phyloP scores from a whole-genome alignment of 2,797 vertebrate genomes.

The Varecia variegata region DNA sequence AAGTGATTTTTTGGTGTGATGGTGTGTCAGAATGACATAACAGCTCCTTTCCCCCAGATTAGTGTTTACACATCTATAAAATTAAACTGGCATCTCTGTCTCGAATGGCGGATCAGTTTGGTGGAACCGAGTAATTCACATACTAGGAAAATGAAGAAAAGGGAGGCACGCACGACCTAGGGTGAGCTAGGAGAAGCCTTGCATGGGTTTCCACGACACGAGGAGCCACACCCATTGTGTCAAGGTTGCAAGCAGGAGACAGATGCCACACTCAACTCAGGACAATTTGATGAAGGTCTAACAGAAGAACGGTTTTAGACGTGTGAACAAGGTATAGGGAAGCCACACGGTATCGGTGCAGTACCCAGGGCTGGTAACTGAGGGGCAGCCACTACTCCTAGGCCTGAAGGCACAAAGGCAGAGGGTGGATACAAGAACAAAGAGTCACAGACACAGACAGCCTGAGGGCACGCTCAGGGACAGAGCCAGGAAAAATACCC shows the following conservation, averaged over 20 bases:
- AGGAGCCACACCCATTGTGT: neutral
- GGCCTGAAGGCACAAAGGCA: neutral
- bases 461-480: neutral
- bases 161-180: fast-evolving
- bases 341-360: neutral
- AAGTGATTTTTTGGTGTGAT: neutral
- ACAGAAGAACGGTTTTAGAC: neutral
- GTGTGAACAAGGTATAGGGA: no score
- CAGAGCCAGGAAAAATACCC: neutral
- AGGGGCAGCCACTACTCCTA: no score
- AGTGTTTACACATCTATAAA: neutral
- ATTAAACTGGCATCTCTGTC: neutral
- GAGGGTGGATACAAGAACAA: neutral
- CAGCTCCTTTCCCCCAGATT: neutral
- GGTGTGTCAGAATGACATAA: no score
- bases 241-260: neutral
- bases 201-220: neutral
- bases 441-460: neutral
- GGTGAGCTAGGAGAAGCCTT: neutral
- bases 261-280: neutral
- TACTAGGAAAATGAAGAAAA: neutral
- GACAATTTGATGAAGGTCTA: neutral
- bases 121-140: neutral
- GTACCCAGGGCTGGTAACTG: neutral
- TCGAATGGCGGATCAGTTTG: neutral